Base-by-base conservation (phyloP, 2,113 vertebrate species). In the Prunella himalayana region DNA sequence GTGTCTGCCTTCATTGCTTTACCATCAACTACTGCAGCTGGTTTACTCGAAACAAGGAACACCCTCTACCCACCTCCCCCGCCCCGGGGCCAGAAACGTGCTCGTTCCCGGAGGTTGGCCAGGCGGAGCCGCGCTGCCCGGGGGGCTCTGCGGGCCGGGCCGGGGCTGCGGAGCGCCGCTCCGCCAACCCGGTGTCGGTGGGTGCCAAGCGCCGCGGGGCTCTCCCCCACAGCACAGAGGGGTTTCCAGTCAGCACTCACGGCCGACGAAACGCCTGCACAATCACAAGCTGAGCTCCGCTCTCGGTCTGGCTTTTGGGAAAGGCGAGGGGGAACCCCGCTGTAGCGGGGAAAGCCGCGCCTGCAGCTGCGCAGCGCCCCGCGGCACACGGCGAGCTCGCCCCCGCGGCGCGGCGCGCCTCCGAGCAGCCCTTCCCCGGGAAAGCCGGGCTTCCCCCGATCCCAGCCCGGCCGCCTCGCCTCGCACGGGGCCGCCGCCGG, bases 11-110 rank as follows among this genome's bases (percentile, higher is more conserved):
- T 95, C 97, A 90, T 96, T 97, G 98, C 98, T 98, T 97, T 97
- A 98, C 97, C 98, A 98, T 97, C 98, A 97, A 98, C 97, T 93
- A 93, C 97, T 96, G 98, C 98, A 98, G 98, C 98, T 99, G 98
- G 98, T 96, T 98, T 94, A 96, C 95, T 98, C 97, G 94, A 92
- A 97, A 98, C 97, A 97, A 98, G 98, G 97, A 95, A 96, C 97
- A 95, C 96, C 97, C 97, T 94, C 90, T 85, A 39, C 85, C 94
- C 84, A 54, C 91, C 91, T 84, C 77, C 68, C 70, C 91, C 84
- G 33, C 71, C 82, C 63, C 28, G 16, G n/a, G 81, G 63, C 90
- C 88, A 96, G 82, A 92, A 93, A 76, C 76, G 87, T 77, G 71
- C 96, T 91, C 30, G 91, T 86, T 77, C 90, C 84, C 90, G 79